phyloP scores from a whole-genome alignment of 2,888 invertebrate genomes.

The Orthosia gothica region DNA sequence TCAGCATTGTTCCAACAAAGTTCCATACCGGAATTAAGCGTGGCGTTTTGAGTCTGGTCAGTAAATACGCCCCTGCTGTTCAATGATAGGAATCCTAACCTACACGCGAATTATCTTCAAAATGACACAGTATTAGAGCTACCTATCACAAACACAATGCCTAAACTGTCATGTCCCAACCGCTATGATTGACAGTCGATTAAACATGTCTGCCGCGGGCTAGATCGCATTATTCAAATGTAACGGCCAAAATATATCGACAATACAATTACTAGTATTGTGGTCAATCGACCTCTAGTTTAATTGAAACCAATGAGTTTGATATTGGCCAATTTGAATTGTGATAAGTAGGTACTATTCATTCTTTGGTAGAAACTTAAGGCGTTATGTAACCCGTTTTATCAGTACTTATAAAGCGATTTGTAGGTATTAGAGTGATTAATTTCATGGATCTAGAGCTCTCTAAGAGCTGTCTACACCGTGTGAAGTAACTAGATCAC shows the following conservation, averaged over 20 bases:
- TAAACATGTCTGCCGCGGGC: slow-evolving; percentile 39
- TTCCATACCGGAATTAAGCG: neutral
- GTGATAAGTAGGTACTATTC: slow-evolving; percentile 19
- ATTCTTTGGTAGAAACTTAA: neutral
- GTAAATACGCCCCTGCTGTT: neutral
- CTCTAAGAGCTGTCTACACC: too few species aligned
- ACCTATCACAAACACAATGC: slow-evolving; percentile 13
- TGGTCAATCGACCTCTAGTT: slow-evolving; percentile 55
- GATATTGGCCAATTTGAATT: slow-evolving; percentile 59
- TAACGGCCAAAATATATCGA: slow-evolving; percentile 48
- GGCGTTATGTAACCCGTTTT: neutral
- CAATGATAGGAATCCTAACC: slow-evolving; percentile 13
- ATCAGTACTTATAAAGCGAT: neutral
- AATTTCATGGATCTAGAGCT: neutral
- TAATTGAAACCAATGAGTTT: slow-evolving; percentile 66
- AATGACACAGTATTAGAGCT: slow-evolving; percentile 16
- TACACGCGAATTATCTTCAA: slow-evolving; percentile 15
- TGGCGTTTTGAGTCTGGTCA: neutral
- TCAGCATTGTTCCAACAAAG: neutral
- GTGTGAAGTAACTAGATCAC: too few species aligned
- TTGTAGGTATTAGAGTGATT: neutral
- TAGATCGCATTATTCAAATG: slow-evolving; percentile 45
- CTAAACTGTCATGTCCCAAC: slow-evolving; percentile 31
- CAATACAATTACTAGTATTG: slow-evolving; percentile 52
- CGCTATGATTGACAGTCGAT: slow-evolving; percentile 45